These are phyloP conservation scores for Rhinolophus sinicus DNA, from an alignment of 2,113 vertebrate species.

Conservation along the genomic window DNA sequence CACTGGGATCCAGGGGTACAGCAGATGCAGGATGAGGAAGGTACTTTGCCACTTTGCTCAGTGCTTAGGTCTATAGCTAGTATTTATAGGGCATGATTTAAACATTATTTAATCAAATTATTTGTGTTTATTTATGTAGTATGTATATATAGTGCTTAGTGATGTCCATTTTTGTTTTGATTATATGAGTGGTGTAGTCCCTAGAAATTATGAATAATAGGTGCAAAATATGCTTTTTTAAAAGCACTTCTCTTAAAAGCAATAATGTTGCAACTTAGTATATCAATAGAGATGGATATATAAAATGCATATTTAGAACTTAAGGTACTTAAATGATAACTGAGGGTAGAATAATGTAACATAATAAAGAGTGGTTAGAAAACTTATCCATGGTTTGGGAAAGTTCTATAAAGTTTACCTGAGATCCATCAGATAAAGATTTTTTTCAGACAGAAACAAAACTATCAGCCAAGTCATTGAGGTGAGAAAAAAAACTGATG, in stretches of 20 bases:
- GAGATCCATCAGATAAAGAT: not conserved
- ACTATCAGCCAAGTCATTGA: not conserved
- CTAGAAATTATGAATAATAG: not conserved
- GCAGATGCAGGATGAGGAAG: not conserved
- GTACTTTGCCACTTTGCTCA: not conserved
- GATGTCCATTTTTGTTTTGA: not conserved
- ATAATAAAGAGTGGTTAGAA: not conserved
- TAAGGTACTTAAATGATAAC: not conserved
- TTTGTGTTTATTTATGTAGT: not conserved
- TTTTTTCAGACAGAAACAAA: not conserved
- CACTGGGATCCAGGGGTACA: not conserved
- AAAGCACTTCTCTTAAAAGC: not conserved
- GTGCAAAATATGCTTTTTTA: not conserved
- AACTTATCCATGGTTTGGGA: not conserved
- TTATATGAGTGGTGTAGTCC: not conserved
- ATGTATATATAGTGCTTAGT: not conserved
- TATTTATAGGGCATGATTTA: not conserved
- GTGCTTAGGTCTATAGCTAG: not conserved
- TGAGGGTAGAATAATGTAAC: not conserved
- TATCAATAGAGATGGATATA: not conserved
- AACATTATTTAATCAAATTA: not conserved
- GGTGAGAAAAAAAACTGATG: not conserved
- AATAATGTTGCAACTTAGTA: not conserved
- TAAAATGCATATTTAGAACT: not conserved
- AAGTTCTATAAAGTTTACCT: not conserved